A percentile compares a stretch with the other conserved stretches of the same genome.
Evolutionary conservation across 2,113 vertebrate genomes (phyloP).

Genomic region (Alouatta palliata): DNA sequence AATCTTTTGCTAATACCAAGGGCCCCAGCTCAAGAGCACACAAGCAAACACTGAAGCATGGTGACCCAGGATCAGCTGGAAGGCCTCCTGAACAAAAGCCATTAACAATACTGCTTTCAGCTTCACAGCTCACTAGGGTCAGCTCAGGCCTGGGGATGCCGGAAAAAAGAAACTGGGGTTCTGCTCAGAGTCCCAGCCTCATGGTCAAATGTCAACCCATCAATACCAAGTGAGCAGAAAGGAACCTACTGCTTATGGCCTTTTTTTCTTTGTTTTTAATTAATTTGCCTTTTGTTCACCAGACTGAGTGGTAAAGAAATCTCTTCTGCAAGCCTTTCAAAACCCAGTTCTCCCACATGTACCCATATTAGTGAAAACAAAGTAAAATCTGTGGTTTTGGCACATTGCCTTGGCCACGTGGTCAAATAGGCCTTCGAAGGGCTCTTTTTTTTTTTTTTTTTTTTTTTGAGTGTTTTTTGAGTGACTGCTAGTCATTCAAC

Average conservation of each 20-base stretch:
- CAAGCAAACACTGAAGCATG: slow-evolving; percentile 34
- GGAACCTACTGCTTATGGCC: slow-evolving; percentile 1
- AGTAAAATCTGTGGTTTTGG: slow-evolving; percentile 64
- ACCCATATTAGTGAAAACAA: slow-evolving; percentile 62
- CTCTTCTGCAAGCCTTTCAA: slow-evolving; percentile 56
- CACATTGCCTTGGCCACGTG: slow-evolving; percentile 38
- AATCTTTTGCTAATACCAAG: slow-evolving; percentile 65
- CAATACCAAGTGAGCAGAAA: background rate
- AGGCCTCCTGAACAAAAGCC: slow-evolving; percentile 35
- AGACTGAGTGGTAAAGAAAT: slow-evolving; percentile 38
- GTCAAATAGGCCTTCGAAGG: slow-evolving; percentile 52
- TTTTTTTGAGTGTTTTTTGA: slow-evolving; percentile 63
- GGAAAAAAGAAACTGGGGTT: background rate
- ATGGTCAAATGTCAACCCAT: slow-evolving; percentile 44
- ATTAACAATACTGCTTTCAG: slow-evolving; percentile 45
- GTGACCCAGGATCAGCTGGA: slow-evolving; percentile 66
- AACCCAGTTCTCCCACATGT: slow-evolving; percentile 35
- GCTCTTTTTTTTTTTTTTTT: background rate
- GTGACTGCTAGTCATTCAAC: slow-evolving; percentile 72
- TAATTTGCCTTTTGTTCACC: slow-evolving; percentile 66
- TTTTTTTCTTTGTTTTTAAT: slow-evolving; percentile 62
- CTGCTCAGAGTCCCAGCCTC: background rate
- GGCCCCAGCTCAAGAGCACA: slow-evolving; percentile 46
- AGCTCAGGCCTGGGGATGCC: background rate
- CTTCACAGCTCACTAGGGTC: background rate